Evolutionary conservation across 2,797 vertebrate species (phyloP).

Genomic region (Yasuhikotakia modesta): DNA sequence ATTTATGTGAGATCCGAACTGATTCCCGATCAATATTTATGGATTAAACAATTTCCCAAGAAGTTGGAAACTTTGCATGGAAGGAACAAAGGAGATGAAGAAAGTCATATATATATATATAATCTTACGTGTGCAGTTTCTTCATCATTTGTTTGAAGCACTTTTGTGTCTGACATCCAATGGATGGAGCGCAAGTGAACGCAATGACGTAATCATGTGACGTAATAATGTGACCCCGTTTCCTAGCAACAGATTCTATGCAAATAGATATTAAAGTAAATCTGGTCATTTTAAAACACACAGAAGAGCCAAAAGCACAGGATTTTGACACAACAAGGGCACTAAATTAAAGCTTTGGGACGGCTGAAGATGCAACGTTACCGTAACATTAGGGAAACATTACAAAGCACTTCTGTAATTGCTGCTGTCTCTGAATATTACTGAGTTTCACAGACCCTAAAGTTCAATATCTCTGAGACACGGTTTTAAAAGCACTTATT

Average conservation of each 20-base stretch:
- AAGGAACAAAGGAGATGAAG: constrained; percentile 64
- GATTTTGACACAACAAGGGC: background rate
- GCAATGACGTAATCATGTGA: too few species aligned
- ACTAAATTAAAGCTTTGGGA: constrained; percentile 17
- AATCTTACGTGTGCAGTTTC: constrained; percentile 32
- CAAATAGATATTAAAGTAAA: constrained; percentile 60
- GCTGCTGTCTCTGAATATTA: constrained; percentile 15
- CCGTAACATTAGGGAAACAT: constrained; percentile 26
- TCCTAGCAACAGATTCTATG: constrained; percentile 67
- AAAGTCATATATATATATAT: constrained; percentile 54
- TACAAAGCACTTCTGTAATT: constrained; percentile 44
- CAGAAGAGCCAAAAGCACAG: background rate
- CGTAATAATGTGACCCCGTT: constrained; percentile 49
- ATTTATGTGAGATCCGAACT: constrained; percentile 69
- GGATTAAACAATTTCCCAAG: constrained; percentile 66
- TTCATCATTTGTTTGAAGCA: too few species aligned
- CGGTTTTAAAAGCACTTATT: constrained; percentile 17
- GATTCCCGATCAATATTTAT: constrained; percentile 55
- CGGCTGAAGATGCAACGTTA: constrained; percentile 38
- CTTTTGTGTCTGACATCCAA: too few species aligned
- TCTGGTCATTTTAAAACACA: background rate
- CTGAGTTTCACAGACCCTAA: background rate
- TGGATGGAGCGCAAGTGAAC: too few species aligned
- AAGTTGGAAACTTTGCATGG: constrained; percentile 77
- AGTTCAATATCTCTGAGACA: background rate